Percentiles rank a stretch among this genome's conserved stretches.
These are phyloP conservation scores for Heliconius charithonia DNA, from an alignment of 2,888 invertebrate species.

Conservation along the genomic window DNA sequence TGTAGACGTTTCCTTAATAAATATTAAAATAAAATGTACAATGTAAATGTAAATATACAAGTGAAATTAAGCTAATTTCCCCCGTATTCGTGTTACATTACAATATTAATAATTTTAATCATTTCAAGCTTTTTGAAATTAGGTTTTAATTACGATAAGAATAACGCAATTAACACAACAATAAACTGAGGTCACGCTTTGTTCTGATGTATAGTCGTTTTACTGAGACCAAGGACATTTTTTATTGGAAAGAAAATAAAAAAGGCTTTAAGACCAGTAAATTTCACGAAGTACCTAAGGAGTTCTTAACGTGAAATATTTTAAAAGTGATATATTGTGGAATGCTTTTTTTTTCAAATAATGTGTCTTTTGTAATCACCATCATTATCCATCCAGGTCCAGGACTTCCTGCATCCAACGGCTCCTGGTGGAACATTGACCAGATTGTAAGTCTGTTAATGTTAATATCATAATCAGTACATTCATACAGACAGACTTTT, in stretches of 20 bases:
- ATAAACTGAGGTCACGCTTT: conserved; percentile 33
- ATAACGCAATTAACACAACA: conserved; percentile 34
- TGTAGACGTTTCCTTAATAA: too few species aligned
- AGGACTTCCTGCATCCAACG: too few species aligned
- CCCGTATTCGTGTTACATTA: not conserved
- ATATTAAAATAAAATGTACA: too few species aligned
- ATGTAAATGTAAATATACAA: too few species aligned
- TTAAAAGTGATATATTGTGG: not conserved
- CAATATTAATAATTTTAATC: not conserved
- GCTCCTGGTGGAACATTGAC: too few species aligned
- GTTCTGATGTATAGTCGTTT: conserved; percentile 20
- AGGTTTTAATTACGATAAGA: conserved; percentile 29
- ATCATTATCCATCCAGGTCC: too few species aligned
- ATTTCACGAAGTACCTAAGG: conserved; percentile 18
- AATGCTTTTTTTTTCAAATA: too few species aligned
- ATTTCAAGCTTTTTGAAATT: not conserved
- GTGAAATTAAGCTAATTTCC: too few species aligned
- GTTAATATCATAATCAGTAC: too few species aligned
- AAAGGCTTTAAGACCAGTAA: conserved; percentile 40
- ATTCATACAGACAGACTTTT: too few species aligned
- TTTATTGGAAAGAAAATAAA: conserved; percentile 41
- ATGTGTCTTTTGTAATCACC: too few species aligned
- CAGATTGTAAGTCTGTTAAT: too few species aligned
- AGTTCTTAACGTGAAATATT: not conserved
- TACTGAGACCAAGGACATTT: conserved; percentile 30